These are phyloP conservation scores for Batillaria attramentaria DNA, from an alignment of 1,140 invertebrate species.

Conservation along the genomic window DNA sequence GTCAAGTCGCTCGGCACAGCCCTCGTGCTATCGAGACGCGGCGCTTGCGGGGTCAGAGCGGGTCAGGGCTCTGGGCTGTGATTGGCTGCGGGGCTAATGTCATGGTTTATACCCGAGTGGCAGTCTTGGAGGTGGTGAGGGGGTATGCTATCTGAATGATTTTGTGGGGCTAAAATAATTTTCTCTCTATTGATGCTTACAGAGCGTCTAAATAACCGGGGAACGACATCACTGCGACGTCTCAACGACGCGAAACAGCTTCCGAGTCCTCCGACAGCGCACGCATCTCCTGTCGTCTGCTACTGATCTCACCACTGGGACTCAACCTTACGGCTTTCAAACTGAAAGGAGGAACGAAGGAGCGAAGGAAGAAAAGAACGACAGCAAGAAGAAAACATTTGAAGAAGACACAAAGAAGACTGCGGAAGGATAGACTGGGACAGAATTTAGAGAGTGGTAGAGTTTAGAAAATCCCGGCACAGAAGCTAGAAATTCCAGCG, in stretches of 20 bases:
- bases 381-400: not conserved
- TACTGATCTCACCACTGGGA: no score
- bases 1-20: constrained; percentile 7
- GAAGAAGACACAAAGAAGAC: not conserved
- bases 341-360: not conserved
- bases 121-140: not conserved
- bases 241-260: constrained; percentile 15
- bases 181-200: constrained; percentile 28
- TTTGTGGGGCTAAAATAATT: constrained; percentile 30
- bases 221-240: constrained; percentile 21
- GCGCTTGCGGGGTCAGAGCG: not conserved
- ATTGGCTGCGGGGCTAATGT: constrained; percentile 14
- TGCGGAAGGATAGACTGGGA: not conserved
- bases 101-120: not conserved
- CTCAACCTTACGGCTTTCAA: no score
- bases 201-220: constrained; percentile 21
- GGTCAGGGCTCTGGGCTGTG: not conserved
- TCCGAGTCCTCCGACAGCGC: not conserved
- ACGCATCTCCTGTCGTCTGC: no score
- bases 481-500: not conserved
- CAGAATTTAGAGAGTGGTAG: not conserved
- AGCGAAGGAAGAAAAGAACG: not conserved
- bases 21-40: constrained; percentile 1
- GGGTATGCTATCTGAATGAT: constrained; percentile 9
- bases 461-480: not conserved